Evolutionary conservation across 1,140 invertebrate species (phyloP), one percentile per base, ranked within the genome.

Genomic region (Ceratoteleas bidentatus): DNA sequence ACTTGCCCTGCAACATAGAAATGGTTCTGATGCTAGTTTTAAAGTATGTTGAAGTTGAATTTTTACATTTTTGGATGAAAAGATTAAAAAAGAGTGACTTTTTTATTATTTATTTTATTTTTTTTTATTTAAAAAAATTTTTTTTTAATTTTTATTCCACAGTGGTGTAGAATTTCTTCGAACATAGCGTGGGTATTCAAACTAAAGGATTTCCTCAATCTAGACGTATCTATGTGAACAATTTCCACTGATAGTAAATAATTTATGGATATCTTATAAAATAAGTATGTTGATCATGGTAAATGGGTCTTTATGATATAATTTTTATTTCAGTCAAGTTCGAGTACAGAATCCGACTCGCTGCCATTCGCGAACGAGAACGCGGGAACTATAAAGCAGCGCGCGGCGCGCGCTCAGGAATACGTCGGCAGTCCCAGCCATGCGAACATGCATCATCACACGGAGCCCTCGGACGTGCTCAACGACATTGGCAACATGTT

Each of bases 341-440:
- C 97, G 74, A 98, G 97, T 92, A 97, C 97, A 60, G 96, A 99
- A 92, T 98, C 97, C 16, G 98, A 99, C 91, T 98, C 97, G 83
- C 94, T 99, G 88, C 98, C 98, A 43, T 99, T 99, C 92, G 98
- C 98, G 70, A 99, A 99, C 91, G 98, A 99, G 88, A 99, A 99
- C 92, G 97, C 98, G 38, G 98, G 98, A 9, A 99, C 98, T 24
- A 99, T 99, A 87, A 98, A 98, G 85, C 96, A 96, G 81, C 91
- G 95, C 70, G 92, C 93, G 3, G 90, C 88, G 2, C 89, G 93
- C 61, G 92, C 90, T 8, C 92, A 91, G 47, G 92, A 93, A 65
- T 93, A 92, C 56, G 88, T 91, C 36, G 86, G 87, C 10, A 92
- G 91, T 64, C 88, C 91, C 70, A 85, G 90, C 80, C 85, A 91